Evolutionary conservation across 2,797 vertebrate genomes (phyloP).

Genomic region (Uromys caudimaculatus): DNA sequence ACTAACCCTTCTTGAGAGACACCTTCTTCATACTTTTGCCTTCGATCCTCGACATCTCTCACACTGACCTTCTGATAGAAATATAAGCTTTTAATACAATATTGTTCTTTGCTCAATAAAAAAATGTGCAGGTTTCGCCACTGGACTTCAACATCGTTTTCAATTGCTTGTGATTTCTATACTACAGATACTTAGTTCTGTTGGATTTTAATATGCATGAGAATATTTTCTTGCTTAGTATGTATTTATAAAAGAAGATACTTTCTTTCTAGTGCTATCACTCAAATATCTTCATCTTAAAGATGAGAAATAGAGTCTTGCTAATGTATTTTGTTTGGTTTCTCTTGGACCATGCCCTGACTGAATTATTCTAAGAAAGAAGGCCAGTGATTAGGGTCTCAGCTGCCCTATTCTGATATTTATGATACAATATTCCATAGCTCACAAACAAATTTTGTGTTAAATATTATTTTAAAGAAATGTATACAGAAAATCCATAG

Average conservation of each 20-base stretch:
- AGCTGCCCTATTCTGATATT: neutral
- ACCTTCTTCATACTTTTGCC: neutral
- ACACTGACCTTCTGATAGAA: neutral
- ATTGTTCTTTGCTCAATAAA: neutral
- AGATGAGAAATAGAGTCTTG: neutral
- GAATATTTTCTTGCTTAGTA: neutral
- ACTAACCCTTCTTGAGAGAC: neutral
- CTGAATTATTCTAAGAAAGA: neutral
- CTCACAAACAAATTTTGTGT: neutral
- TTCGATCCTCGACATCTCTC: neutral
- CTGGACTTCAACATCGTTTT: neutral
- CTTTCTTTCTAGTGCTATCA: neutral
- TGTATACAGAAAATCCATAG: neutral
- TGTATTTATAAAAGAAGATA: neutral
- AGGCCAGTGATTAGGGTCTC: neutral
- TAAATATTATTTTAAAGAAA: slow-evolving; percentile 13
- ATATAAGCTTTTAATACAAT: neutral
- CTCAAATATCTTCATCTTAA: neutral
- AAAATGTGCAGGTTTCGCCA: neutral
- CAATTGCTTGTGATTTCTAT: neutral
- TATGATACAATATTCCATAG: neutral
- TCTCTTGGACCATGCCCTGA: neutral
- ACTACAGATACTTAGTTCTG: neutral
- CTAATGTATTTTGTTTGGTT: neutral
- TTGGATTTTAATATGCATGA: neutral